phyloP scores from a whole-genome alignment of 2,113 vertebrate genomes.

The Indicator indicator region DNA sequence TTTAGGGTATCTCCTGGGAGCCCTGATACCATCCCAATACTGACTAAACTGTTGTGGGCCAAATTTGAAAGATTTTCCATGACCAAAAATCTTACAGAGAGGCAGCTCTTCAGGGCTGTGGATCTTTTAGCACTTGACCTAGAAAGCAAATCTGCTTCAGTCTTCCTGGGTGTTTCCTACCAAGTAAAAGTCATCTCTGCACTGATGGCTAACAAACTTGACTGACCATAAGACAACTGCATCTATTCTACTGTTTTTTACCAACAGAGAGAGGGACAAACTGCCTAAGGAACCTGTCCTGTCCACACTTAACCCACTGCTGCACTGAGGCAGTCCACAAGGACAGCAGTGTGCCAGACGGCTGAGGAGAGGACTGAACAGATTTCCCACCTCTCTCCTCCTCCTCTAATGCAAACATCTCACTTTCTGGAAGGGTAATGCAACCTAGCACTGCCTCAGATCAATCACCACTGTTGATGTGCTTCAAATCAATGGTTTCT shows the following conservation, averaged over 20 bases:
- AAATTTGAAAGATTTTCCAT: background rate
- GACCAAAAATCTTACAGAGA: background rate
- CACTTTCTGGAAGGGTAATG: background rate
- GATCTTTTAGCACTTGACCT: background rate
- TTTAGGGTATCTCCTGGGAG: background rate
- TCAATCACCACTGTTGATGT: background rate
- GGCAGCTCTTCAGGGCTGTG: background rate
- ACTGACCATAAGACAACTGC: background rate
- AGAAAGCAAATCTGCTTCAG: background rate
- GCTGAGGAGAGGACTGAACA: background rate
- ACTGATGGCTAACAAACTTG: background rate
- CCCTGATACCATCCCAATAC: background rate
- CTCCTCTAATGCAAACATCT: background rate
- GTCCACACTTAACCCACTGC: background rate
- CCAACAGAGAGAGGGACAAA: background rate
- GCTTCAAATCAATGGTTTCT: background rate
- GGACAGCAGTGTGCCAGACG: background rate
- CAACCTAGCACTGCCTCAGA: rapidly evolving
- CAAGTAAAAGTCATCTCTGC: background rate
- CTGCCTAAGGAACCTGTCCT: background rate
- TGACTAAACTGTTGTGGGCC: background rate
- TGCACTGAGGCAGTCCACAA: background rate
- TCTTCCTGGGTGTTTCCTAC: background rate
- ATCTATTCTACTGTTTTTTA: background rate
- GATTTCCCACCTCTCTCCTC: background rate